Evolutionary conservation across 2,797 vertebrate genomes (phyloP), one percentile per base, ranked within the genome.

Genomic region (Pelobates cultripes): DNA sequence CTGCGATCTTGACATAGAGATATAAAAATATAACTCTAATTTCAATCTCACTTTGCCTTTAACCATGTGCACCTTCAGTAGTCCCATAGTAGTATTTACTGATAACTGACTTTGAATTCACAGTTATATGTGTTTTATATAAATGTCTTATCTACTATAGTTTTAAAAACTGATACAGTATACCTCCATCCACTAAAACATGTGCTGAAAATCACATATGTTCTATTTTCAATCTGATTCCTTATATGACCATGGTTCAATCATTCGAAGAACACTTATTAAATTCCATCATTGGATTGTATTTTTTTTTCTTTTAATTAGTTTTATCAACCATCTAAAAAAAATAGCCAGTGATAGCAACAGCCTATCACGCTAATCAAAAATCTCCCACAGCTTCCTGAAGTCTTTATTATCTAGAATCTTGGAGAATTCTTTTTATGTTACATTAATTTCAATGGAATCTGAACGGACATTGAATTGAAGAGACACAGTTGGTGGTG

Each of bases 401-500:
- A 17, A 63, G 4, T 45, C n/a, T n/a, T 45, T 71, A 15, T 63
- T 47, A 45, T 70, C 51, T 43, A 43, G 41, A 69, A 53, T 70
- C 13, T 47, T 55, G 42, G 13, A 41, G 64, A 77, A 64, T 47
- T 78, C 45, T 61, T 40, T 78, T 28, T 63, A 6, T 71, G 3
- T 71, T 78, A 7, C 60, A 66, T 47, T 53, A 66, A 44, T 68
- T 64, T 67, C 17, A 6, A 40, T 70, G 41, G 67, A 69, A 70
- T 78, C 53, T 44, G 9, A 78, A 43, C 57, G 61, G 15, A 41
- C 40, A 51, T 51, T 9, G 28, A 51, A 77, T 53, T 15, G 75
- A 77, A 70, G 47, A 43, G 67, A 78, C 66, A 43, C 47, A 55
- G 66, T 60, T 69, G 76, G 76, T 70, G 76, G 76, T 70, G 53